Evolutionary conservation across 1,140 invertebrate genomes (phyloP).

Genomic region (Saccostrea cuccullata): DNA sequence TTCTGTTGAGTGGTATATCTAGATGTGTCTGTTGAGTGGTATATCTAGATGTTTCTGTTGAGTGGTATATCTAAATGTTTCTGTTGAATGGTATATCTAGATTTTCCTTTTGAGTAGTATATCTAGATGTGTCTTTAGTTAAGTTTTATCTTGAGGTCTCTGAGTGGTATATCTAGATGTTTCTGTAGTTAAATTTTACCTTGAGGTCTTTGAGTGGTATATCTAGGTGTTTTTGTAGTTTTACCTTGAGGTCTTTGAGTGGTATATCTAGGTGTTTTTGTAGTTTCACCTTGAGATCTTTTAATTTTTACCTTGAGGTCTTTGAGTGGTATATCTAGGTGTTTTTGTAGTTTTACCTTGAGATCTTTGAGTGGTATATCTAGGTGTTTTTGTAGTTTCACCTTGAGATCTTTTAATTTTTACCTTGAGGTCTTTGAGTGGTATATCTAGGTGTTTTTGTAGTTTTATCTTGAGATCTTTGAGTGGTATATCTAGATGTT

Average conservation of each 20-base stretch:
- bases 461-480: not conserved
- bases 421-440: not conserved
- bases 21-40: not conserved
- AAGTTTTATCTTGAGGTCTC: too few species aligned
- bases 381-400: not conserved
- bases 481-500: not conserved
- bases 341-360: not conserved
- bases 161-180: not conserved
- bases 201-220: not conserved
- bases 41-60: not conserved
- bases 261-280: not conserved
- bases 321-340: not conserved
- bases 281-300: not conserved
- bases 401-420: not conserved
- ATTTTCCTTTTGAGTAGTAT: not conserved
- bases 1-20: not conserved
- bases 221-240: not conserved
- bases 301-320: not conserved
- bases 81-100: not conserved
- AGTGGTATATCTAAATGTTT: not conserved
- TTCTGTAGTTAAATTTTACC: not conserved
- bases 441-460: not conserved
- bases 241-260: not conserved
- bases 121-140: not conserved
- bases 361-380: constrained; percentile 2